Evolutionary conservation across 2,797 vertebrate species (phyloP).

Genomic region (Anolis apletophallus): DNA sequence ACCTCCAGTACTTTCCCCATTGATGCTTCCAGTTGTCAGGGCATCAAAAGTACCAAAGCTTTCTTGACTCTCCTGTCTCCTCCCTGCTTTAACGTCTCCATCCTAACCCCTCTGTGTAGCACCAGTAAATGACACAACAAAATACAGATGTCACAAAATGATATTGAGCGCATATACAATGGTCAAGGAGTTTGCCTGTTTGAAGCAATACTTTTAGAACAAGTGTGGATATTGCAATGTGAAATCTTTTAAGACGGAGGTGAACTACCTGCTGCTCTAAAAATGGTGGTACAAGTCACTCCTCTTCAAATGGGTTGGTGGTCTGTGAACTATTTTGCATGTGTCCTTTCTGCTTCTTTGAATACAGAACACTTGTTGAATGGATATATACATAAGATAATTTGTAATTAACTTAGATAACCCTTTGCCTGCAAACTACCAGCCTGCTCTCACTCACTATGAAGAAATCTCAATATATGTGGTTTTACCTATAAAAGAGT

Average conservation of each 20-base stretch:
- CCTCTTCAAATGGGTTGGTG: background rate
- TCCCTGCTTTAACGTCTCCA: background rate
- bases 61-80: background rate
- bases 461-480: background rate
- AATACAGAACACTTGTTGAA: background rate
- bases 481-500: background rate
- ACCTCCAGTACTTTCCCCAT: background rate
- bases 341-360: background rate
- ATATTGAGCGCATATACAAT: background rate
- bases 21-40: slow-evolving; percentile 9
- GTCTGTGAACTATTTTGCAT: background rate
- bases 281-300: background rate
- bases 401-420: background rate
- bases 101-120: background rate
- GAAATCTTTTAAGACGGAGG: background rate
- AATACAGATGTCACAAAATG: background rate
- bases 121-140: background rate
- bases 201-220: background rate
- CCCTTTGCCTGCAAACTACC: background rate
- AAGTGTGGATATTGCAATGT: background rate
- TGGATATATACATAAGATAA: background rate
- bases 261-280: background rate
- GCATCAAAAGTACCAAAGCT: background rate
- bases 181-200: background rate
- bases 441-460: background rate